Evolutionary conservation across 2,888 invertebrate species (phyloP).

Genomic region (Melikaiella ostensackeni): DNA sequence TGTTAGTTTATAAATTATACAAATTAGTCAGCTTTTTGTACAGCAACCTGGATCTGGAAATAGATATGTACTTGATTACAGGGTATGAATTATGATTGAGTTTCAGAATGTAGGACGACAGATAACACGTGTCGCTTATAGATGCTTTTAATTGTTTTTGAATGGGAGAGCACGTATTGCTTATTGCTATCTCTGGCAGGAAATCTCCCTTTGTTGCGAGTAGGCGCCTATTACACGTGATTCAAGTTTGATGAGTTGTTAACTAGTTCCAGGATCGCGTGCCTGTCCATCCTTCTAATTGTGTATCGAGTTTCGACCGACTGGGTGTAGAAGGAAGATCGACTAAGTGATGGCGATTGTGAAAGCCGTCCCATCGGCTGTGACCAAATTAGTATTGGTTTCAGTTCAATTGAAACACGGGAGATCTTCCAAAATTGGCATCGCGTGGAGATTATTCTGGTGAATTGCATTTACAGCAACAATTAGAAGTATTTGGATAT

Average conservation of each 20-base stretch:
- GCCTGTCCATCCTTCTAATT: slow-evolving; percentile 46
- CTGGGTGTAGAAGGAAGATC: not conserved
- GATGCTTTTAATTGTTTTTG: too few species aligned
- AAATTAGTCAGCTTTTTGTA: too few species aligned
- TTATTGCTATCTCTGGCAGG: slow-evolving; percentile 31
- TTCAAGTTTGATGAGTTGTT: slow-evolving; percentile 49
- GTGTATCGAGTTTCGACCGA: slow-evolving; percentile 39
- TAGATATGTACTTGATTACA: not conserved
- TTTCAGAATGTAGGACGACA: not conserved
- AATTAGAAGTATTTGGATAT: not conserved
- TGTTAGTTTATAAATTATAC: too few species aligned
- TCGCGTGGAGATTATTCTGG: not conserved
- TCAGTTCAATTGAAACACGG: not conserved
- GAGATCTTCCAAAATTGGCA: not conserved
- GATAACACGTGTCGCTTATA: not conserved
- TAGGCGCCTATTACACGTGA: slow-evolving; percentile 39
- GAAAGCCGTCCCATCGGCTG: not conserved
- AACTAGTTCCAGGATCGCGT: slow-evolving; percentile 49
- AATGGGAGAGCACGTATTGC: too few species aligned
- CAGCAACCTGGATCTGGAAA: too few species aligned
- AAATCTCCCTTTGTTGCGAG: slow-evolving; percentile 39
- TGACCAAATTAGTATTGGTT: slow-evolving; percentile 4
- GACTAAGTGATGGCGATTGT: not conserved
- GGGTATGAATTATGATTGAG: not conserved
- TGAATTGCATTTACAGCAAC: too few species aligned